phyloP scores from a whole-genome alignment of 2,797 vertebrate genomes.

The Rhabdophis nuchalis region DNA sequence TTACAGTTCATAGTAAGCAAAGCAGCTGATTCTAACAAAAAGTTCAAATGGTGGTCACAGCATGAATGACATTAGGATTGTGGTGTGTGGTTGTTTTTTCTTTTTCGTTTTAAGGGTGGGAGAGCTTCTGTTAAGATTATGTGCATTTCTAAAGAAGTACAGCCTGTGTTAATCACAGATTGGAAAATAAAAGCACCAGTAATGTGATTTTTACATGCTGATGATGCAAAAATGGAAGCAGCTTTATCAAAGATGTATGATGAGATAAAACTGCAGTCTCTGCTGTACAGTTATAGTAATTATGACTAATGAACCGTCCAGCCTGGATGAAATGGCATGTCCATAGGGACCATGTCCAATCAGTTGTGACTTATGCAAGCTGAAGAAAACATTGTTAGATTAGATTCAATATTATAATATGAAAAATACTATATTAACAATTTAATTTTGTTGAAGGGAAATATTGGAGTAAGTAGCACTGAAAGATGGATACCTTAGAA shows the following conservation, averaged over 20 bases:
- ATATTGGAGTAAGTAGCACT: slow-evolving; percentile 24
- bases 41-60: slow-evolving; percentile 69
- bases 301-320: slow-evolving; percentile 93
- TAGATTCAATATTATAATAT: slow-evolving; percentile 56
- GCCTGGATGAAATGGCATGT: slow-evolving; percentile 88
- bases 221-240: slow-evolving; percentile 78
- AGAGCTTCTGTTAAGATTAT: slow-evolving; percentile 33
- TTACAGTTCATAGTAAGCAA: slow-evolving; percentile 24
- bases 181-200: slow-evolving; percentile 73
- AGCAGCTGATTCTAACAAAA: slow-evolving; percentile 39
- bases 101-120: neutral
- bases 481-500: slow-evolving; percentile 33
- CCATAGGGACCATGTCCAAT: slow-evolving; percentile 81
- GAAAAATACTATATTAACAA: slow-evolving; percentile 63
- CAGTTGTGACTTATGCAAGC: slow-evolving; percentile 81
- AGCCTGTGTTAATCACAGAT: slow-evolving; percentile 72
- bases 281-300: slow-evolving; percentile 84
- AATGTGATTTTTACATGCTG: slow-evolving; percentile 77
- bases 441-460: slow-evolving; percentile 39
- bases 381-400: slow-evolving; percentile 75
- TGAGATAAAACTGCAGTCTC: slow-evolving; percentile 81
- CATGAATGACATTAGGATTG: slow-evolving; percentile 10
- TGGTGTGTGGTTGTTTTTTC: neutral
- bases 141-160: slow-evolving; percentile 58
- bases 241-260: slow-evolving; percentile 81